Percentiles rank a stretch among this genome's conserved stretches.
Conservation (phyloP, 2,888 invertebrate genomes). For the Sepiola atlantica region DNA sequence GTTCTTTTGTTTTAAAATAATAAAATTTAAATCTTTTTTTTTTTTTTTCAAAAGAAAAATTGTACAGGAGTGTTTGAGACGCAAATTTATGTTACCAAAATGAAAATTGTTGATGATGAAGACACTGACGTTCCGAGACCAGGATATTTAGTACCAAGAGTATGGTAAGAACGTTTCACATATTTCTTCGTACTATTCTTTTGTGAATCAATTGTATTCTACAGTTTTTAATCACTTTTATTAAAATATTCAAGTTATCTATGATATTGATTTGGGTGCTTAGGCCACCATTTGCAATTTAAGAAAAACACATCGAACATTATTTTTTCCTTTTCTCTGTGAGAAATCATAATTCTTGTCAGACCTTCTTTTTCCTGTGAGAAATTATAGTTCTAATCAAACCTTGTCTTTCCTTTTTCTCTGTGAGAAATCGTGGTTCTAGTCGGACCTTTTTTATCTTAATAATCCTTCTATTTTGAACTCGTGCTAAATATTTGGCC, state of each 20-base stretch:
- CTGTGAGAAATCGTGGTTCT: no score
- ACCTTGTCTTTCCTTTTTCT: no score
- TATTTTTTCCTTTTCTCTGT: no score
- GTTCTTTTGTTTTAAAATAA: background rate
- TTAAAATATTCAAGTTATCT: background rate
- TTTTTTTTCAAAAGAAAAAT: conserved; percentile 81
- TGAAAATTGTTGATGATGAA: conserved; percentile 85
- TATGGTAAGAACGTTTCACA: conserved; percentile 84
- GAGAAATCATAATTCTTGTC: no score
- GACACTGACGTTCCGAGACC: conserved; percentile 86
- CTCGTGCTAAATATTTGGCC: no score
- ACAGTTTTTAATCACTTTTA: background rate
- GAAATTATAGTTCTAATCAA: no score
- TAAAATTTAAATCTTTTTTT: background rate
- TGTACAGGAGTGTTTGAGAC: conserved; percentile 97
- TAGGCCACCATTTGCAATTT: no score
- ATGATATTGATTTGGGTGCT: no score
- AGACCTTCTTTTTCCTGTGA: no score
- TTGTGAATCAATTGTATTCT: background rate
- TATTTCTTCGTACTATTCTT: background rate
- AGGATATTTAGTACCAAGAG: conserved; percentile 94
- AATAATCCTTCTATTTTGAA: no score
- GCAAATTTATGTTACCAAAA: conserved; percentile 96
- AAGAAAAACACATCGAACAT: no score
- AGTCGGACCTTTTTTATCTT: no score